Conservation (phyloP, 2,797 vertebrate genomes). For the Ctenopoma kingsleyae region DNA sequence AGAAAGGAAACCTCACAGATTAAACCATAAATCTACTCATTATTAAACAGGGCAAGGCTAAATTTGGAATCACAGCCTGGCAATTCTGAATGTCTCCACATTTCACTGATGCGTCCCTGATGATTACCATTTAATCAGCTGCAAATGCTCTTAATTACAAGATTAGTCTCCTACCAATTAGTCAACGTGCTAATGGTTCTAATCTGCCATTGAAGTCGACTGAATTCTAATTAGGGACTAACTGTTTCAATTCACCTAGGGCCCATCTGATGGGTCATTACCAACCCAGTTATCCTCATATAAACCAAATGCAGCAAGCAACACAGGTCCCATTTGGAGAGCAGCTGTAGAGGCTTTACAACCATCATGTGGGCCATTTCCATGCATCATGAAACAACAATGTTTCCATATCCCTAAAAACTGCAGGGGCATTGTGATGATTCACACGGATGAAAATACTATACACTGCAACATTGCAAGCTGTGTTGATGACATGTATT, state of each 20-base stretch:
- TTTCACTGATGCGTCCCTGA: constrained; percentile 77
- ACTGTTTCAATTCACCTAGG: constrained; percentile 79
- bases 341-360: constrained; percentile 78
- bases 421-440: constrained; percentile 48
- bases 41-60: constrained; percentile 66
- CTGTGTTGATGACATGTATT: constrained; percentile 14
- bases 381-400: constrained; percentile 71
- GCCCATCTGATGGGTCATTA: constrained; percentile 82
- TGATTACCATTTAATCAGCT: constrained; percentile 85
- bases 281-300: constrained; percentile 81
- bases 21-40: constrained; percentile 44
- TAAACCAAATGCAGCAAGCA: constrained; percentile 80
- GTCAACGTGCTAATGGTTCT: constrained; percentile 81
- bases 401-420: constrained; percentile 66
- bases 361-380: constrained; percentile 66
- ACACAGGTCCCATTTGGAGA: constrained; percentile 72
- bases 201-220: constrained; percentile 79
- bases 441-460: constrained; percentile 40
- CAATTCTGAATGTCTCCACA: constrained; percentile 57
- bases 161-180: constrained; percentile 87
- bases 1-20: constrained; percentile 28
- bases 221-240: constrained; percentile 83
- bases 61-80: constrained; percentile 63
- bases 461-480: constrained; percentile 17
- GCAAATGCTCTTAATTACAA: constrained; percentile 87